Percentiles rank a stretch among this genome's conserved stretches.
These are phyloP conservation scores for Temnothorax unifasciatus DNA, from an alignment of 2,888 invertebrate genomes.

Conservation along the genomic window DNA sequence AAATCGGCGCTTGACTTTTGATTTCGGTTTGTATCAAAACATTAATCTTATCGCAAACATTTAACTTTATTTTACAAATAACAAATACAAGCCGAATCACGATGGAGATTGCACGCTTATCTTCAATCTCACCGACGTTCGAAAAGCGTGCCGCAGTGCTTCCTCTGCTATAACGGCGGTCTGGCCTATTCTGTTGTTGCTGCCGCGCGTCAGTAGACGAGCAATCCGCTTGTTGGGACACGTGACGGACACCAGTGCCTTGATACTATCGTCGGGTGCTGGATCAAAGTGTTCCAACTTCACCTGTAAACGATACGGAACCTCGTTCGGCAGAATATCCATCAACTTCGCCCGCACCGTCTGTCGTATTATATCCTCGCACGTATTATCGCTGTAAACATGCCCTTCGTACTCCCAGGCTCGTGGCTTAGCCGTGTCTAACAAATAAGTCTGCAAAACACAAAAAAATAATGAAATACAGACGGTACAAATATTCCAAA, in stretches of 20 bases:
- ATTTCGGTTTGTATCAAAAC: not conserved
- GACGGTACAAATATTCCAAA: not conserved
- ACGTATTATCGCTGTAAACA: conserved; percentile 91
- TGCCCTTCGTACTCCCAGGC: conserved; percentile 90
- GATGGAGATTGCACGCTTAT: conserved; percentile 49
- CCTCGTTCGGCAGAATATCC: conserved; percentile 93
- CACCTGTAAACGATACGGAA: conserved; percentile 93
- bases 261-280: conserved; percentile 87
- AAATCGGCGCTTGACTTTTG: not conserved
- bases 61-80: conserved; percentile 41
- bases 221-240: conserved; percentile 90
- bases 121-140: conserved; percentile 76
- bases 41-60: not conserved
- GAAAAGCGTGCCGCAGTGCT: conserved; percentile 78
- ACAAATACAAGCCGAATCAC: conserved; percentile 7
- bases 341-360: conserved; percentile 94
- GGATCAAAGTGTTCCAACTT: conserved; percentile 90
- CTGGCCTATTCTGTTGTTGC: conserved; percentile 88
- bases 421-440: conserved; percentile 89
- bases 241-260: conserved; percentile 88
- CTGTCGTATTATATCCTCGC: conserved; percentile 90
- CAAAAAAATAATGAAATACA: not conserved
- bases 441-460: conserved; percentile 89
- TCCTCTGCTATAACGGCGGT: conserved; percentile 86
- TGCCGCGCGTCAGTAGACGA: conserved; percentile 90